phyloP scores from a whole-genome alignment of 2,888 invertebrate species.

The Conops quadrifasciatus region DNA sequence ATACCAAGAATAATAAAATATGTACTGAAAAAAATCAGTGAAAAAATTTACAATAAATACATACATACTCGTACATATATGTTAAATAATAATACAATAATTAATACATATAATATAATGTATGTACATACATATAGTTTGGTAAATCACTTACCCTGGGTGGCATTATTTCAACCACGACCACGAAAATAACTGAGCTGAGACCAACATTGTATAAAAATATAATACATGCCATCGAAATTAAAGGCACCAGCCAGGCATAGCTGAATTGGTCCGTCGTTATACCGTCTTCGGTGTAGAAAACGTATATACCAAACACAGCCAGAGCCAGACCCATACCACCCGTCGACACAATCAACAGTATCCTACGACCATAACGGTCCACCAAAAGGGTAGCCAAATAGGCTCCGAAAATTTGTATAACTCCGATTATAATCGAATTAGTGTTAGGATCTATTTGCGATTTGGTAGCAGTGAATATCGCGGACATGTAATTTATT shows the following conservation, averaged over 20 bases:
- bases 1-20: background rate
- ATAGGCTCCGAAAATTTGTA: constrained; percentile 59
- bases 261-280: constrained; percentile 48
- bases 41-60: no score
- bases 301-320: constrained; percentile 56
- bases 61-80: no score
- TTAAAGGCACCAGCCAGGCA: constrained; percentile 51
- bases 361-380: constrained; percentile 55
- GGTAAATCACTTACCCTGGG: constrained; percentile 52
- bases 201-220: constrained; percentile 59
- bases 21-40: background rate
- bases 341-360: constrained; percentile 55
- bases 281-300: constrained; percentile 45
- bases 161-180: constrained; percentile 60
- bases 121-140: no score
- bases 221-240: constrained; percentile 56
- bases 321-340: constrained; percentile 54
- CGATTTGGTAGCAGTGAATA: constrained; percentile 55
- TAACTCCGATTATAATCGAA: constrained; percentile 58
- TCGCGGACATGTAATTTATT: constrained; percentile 60
- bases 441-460: constrained; percentile 56
- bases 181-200: constrained; percentile 56
- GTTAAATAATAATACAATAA: no score
- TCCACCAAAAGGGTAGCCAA: constrained; percentile 58
- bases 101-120: no score